These are phyloP conservation scores for Rhinophrynus dorsalis DNA, from an alignment of 2,797 vertebrate genomes.

Conservation along the genomic window DNA sequence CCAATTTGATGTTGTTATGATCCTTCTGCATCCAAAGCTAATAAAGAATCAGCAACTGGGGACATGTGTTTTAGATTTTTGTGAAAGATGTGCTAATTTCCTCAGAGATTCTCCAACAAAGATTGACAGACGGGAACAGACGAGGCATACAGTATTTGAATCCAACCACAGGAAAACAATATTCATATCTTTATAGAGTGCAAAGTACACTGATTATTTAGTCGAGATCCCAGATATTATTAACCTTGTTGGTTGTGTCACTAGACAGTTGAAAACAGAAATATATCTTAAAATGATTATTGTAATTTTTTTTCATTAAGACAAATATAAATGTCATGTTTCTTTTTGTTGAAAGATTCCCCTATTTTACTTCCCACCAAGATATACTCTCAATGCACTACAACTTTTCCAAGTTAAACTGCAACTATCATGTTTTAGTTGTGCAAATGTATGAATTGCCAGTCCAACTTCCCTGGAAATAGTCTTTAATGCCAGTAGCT, in stretches of 20 bases:
- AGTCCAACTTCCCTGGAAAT: too few species aligned
- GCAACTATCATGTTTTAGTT: too few species aligned
- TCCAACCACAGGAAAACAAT: constrained; percentile 26
- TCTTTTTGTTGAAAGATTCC: constrained; percentile 25
- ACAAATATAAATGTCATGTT: too few species aligned
- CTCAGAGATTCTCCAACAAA: constrained; percentile 38
- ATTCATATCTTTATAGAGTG: neutral
- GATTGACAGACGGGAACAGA: constrained; percentile 43
- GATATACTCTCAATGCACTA: constrained; percentile 22
- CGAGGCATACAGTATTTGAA: constrained; percentile 26
- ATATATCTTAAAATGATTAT: constrained; percentile 11
- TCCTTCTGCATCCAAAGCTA: constrained; percentile 43
- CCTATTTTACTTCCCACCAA: constrained; percentile 4
- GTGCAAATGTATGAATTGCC: too few species aligned
- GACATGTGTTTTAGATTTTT: constrained; percentile 47
- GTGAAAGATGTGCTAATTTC: constrained; percentile 46
- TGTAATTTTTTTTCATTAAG: constrained; percentile 13
- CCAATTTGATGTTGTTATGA: constrained; percentile 29
- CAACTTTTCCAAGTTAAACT: too few species aligned
- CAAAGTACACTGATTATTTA: neutral
- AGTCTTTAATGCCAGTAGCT: too few species aligned
- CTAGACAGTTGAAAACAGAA: constrained; percentile 9
- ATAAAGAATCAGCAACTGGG: constrained; percentile 30
- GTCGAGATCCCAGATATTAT: neutral
- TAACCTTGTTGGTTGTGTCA: constrained; percentile 7